Evolutionary conservation across 2,797 vertebrate genomes (phyloP), one percentile per base, ranked within the genome.

Genomic region (Tiaroga cobitis): DNA sequence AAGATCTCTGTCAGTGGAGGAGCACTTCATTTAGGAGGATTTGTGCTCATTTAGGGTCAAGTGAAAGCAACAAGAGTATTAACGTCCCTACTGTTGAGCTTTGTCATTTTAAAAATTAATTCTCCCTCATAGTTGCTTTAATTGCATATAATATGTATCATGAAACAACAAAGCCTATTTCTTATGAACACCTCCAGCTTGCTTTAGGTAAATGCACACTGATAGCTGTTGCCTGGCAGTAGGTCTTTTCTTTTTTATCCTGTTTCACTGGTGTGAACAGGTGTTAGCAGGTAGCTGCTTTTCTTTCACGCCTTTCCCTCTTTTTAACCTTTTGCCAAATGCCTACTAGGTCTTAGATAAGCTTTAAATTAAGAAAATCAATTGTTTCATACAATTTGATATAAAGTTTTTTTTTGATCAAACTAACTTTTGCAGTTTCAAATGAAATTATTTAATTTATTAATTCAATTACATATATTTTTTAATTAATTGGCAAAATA

Each of bases 281-380:
- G 95, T 96, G 95, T 94, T 95, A 93, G 90, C 94, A 95, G 94
- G 94, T 94, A 93, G 92, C 90, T 92, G 93, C 95, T 95, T 91
- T 92, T 94, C 92, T 94, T 93, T 92, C 87, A 59, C 85, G 87
- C 89, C 61, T 61, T 86, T 41, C 0, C 24, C 74, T 86, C 46
- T 88, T 87, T 87, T 90, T 94, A 91, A 92, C 93, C 94, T 93
- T 94, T 93, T 91, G 92, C 89, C 86, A 89, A 93, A 92, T 92
- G 91, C 88, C 90, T 91, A 92, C 88, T 89, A 56, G 32, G 85
- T 83, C 41, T 73, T 70, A 87, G 75, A 87, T 72, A 87, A 73
- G 73, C 69, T 81, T 59, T 72, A 9, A 43, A 41, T 76, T 5
- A 69, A 19, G 54, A 49, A 11, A 39, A 51, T 39, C 39, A 82